Base-by-base conservation (phyloP, 1,140 invertebrate genomes). In the Copidosoma floridanum region DNA sequence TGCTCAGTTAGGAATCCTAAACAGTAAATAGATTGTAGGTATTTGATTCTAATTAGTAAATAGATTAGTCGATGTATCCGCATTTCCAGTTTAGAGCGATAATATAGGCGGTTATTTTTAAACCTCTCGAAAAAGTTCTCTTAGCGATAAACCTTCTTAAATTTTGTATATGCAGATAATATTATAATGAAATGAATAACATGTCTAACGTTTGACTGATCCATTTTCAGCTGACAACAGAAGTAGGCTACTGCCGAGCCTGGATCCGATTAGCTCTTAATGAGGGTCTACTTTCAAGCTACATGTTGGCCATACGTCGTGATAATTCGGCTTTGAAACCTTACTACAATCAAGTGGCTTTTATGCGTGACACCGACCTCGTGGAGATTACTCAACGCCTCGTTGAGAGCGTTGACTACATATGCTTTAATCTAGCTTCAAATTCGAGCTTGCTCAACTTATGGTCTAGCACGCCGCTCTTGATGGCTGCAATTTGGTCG, bases 221-320 rank as follows among this genome's bases (percentile, higher is more conserved):
- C 46, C 48, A 16, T 21, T 54, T 38, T 38, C n/a, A 62, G 60
- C 51, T 71, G 3, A 89, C 85, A 14, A 93, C 89, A 3, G 94
- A 98, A 76, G 88, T 95, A 62, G 95, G 95, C 0, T 86, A 92
- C 61, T 94, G 93, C 68, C 81, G 95, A 62, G 91, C 93, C 6
- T 98, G 94, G 95, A 83, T 97, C 8, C 82, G 95, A 3, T 74
- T 93, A 52, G 89, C 92, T 0, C 75, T 98, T 0, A 97, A 97
- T 76, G 94, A 97, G 69, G 90, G 89, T 5, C 75, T 96, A 1
- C 79, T 97, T 41, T 87, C 88, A 2, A 94, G 92, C 43, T 97
- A 97, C 72, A 79, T 97, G 35, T 84, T 86, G 38, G 88, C 90
- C 2, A 88, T 95, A 68, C 78, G 85, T 0, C 83, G 85, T 48